Conservation (phyloP, 2,797 vertebrate species). For the Gallinago nigripennis region DNA sequence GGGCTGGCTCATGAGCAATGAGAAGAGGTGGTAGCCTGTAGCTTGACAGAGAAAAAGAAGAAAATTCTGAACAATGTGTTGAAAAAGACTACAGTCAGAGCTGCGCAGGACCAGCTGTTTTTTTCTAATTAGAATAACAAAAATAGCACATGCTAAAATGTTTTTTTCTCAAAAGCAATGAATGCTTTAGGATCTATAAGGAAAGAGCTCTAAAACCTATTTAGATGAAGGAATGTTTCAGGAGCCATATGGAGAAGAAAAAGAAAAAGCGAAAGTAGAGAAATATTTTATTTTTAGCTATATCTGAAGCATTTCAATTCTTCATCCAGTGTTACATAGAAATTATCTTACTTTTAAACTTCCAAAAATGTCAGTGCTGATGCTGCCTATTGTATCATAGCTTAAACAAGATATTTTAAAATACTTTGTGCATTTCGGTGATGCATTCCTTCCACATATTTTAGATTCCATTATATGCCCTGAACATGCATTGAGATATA, state of each 20-base stretch:
- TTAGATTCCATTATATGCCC: neutral
- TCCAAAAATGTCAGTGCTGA: slow-evolving; percentile 55
- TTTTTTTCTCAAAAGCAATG: slow-evolving; percentile 76
- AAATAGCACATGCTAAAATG: slow-evolving; percentile 82
- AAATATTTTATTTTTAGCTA: slow-evolving; percentile 76
- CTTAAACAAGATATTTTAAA: slow-evolving; percentile 45
- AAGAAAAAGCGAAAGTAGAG: slow-evolving; percentile 65
- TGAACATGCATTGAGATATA: neutral
- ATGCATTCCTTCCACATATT: neutral
- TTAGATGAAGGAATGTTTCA: slow-evolving; percentile 80
- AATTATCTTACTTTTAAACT: slow-evolving; percentile 71
- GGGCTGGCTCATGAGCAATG: slow-evolving; percentile 65
- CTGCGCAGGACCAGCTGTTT: slow-evolving; percentile 79
- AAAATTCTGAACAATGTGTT: slow-evolving; percentile 74
- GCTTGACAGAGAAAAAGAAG: slow-evolving; percentile 68
- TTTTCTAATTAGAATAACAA: slow-evolving; percentile 84
- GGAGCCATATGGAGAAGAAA: slow-evolving; percentile 81
- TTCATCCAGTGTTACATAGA: slow-evolving; percentile 65
- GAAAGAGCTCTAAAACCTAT: slow-evolving; percentile 80
- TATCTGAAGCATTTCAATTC: slow-evolving; percentile 66
- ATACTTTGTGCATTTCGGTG: neutral
- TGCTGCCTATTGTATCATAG: slow-evolving; percentile 46
- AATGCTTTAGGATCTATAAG: slow-evolving; percentile 80
- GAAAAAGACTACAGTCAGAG: slow-evolving; percentile 76
- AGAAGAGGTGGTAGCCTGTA: slow-evolving; percentile 74